These are phyloP conservation scores for Nematolebias whitei DNA, from an alignment of 2,113 vertebrate species.

Conservation along the genomic window DNA sequence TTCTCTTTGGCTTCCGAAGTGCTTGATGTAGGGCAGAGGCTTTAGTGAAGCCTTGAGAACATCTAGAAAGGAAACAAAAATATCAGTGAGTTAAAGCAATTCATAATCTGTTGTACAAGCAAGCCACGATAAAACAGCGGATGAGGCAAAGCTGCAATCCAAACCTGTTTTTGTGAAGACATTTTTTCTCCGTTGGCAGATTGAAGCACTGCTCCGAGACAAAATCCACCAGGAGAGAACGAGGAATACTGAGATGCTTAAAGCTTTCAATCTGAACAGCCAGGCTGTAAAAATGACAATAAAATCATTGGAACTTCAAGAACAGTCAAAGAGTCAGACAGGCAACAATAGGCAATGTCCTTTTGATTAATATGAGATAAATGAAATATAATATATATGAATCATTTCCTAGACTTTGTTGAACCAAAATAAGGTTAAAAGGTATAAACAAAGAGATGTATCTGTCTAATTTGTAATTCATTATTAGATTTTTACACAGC, in stretches of 20 bases:
- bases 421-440: too few relatives aligned
- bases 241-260: neutral
- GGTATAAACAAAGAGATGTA: too few relatives aligned
- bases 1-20: slow-evolving; percentile 64
- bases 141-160: neutral
- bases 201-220: slow-evolving; percentile 66
- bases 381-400: too few relatives aligned
- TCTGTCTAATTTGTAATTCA: too few relatives aligned
- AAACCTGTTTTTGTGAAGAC: slow-evolving; percentile 54
- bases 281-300: slow-evolving; percentile 71
- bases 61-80: slow-evolving; percentile 60
- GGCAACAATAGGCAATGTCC: neutral
- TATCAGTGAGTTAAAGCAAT: slow-evolving; percentile 23
- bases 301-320: too few relatives aligned
- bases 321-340: slow-evolving; percentile 8
- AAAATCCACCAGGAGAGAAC: slow-evolving; percentile 59
- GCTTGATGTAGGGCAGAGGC: slow-evolving; percentile 65
- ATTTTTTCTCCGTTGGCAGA: slow-evolving; percentile 50
- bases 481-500: too few relatives aligned
- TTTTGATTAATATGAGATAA: neutral
- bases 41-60: slow-evolving; percentile 60
- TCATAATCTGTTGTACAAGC: slow-evolving; percentile 17
- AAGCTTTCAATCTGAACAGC: slow-evolving; percentile 63
- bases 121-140: slow-evolving; percentile 16
- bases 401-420: too few relatives aligned